Percentiles rank a stretch among this genome's conserved stretches.
Evolutionary conservation across 2,888 invertebrate species (phyloP).

Genomic region (Rhodophaea formosa): DNA sequence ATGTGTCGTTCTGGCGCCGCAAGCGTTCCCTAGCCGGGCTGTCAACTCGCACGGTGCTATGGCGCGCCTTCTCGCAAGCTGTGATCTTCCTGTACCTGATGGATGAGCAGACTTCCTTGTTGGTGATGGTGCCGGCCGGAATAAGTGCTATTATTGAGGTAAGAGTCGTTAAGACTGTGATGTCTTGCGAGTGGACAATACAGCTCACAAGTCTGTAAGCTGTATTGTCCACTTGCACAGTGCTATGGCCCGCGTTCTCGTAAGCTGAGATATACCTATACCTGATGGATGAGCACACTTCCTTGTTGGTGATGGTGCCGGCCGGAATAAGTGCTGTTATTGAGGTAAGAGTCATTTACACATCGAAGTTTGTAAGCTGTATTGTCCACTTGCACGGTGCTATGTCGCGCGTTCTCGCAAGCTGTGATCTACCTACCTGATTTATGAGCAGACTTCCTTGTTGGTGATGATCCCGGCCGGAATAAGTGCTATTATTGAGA

Average conservation of each 20-base stretch:
- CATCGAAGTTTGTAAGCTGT: no score
- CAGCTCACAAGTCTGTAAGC: no score
- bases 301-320: constrained; percentile 92
- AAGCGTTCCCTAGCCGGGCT: constrained; percentile 93
- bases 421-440: no score
- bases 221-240: constrained; percentile 93
- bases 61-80: constrained; percentile 96
- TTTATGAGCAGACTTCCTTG: constrained; percentile 95
- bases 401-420: no score
- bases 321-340: constrained; percentile 87
- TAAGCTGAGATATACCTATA: constrained; percentile 95
- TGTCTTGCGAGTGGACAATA: no score
- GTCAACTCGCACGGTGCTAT: constrained; percentile 93
- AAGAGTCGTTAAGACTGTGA: constrained; percentile 28
- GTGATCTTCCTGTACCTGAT: constrained; percentile 95
- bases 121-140: constrained; percentile 93
- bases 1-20: constrained; percentile 96
- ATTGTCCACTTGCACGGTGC: no score
- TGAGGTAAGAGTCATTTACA: no score
- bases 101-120: constrained; percentile 94
- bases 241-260: constrained; percentile 96
- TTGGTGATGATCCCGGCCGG: constrained; percentile 93
- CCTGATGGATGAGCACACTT: constrained; percentile 94
- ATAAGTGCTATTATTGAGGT: constrained; percentile 95
- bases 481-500: constrained; percentile 94